A percentile compares a stretch with the other conserved stretches of the same genome.
phyloP scores from a whole-genome alignment of 2,888 invertebrate genomes.

The Chymomyza procnemis region DNA sequence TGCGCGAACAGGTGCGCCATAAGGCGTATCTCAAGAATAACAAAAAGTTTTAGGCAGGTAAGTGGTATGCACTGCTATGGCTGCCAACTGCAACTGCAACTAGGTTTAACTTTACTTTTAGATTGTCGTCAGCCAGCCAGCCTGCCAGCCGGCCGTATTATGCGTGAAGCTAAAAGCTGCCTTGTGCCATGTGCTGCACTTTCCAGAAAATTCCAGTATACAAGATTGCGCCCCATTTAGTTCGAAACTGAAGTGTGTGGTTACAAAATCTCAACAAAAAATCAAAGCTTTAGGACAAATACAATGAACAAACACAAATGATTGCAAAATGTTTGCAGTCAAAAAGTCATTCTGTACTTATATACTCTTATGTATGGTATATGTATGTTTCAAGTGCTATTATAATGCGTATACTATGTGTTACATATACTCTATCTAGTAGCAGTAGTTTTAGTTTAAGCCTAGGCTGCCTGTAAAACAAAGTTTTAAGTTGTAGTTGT shows the following conservation, averaged over 20 bases:
- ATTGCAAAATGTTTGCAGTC: neutral
- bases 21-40: slow-evolving; percentile 88
- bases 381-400: slow-evolving; percentile 37
- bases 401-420: slow-evolving; percentile 33
- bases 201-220: neutral
- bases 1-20: slow-evolving; percentile 83
- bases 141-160: neutral
- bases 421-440: slow-evolving; percentile 18
- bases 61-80: neutral
- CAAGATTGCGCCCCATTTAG: slow-evolving; percentile 22
- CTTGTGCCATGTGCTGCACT: neutral
- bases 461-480: slow-evolving; percentile 53
- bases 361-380: slow-evolving; percentile 7
- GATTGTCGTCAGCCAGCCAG: neutral
- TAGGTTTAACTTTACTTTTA: neutral
- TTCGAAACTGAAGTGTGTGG: slow-evolving; percentile 38
- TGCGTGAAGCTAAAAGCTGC: neutral
- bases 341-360: slow-evolving; percentile 1
- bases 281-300: slow-evolving; percentile 3
- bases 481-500: slow-evolving; percentile 48
- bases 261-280: slow-evolving; percentile 9
- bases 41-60: slow-evolving; percentile 74
- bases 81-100: neutral
- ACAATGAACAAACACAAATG: neutral
- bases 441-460: slow-evolving; percentile 17